Evolutionary conservation across 2,888 invertebrate species (phyloP), one percentile per base, ranked within the genome.

Genomic region (Lasioglossum vierecki): DNA sequence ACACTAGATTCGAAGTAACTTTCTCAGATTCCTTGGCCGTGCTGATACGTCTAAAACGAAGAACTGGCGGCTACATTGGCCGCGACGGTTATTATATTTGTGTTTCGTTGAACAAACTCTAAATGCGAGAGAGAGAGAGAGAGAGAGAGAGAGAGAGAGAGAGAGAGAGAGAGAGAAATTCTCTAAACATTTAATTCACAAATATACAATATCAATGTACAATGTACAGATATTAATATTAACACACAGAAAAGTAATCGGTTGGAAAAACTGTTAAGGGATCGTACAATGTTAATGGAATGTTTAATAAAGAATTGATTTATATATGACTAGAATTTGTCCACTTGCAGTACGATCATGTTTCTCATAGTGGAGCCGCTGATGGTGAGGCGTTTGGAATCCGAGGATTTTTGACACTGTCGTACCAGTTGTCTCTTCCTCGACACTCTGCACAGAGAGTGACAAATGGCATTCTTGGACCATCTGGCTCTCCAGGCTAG

Each of bases 401-500:
- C 86, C 11, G 82, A 70, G 26, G 75, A 66, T 13, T 13, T 80
- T 5, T 26, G 60, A 63, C 46, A 57, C 5, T 73, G 66, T 4
- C 78, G 82, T 66, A 70, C 68, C 13, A 60, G 13, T 13, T 46
- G 74, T 8, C 66, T 82, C 22, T 41, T 80, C 35, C 70, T 57
- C 0, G 88, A 72, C 63, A 86, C 86, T 30, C 90, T 88, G 63
- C 88, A 87, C 18, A 84, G 49, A 15, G 91, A 75, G 22, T 85
- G 76, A 30, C 87, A 85, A 8, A 91, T 86, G 71, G 83, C 84
- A 0, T 89, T 90, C 71, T 89, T 91, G 66, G 92, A 92, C 80
- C 90, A 91, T 46, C 88, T 90, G 2, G 88, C 78, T 60, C 83
- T 89, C 94, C 93, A 94, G 22, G 91, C 91, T 85, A 92, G 88